Evolutionary conservation across 2,888 invertebrate genomes (phyloP).

Genomic region (Thymelicus lineola): DNA sequence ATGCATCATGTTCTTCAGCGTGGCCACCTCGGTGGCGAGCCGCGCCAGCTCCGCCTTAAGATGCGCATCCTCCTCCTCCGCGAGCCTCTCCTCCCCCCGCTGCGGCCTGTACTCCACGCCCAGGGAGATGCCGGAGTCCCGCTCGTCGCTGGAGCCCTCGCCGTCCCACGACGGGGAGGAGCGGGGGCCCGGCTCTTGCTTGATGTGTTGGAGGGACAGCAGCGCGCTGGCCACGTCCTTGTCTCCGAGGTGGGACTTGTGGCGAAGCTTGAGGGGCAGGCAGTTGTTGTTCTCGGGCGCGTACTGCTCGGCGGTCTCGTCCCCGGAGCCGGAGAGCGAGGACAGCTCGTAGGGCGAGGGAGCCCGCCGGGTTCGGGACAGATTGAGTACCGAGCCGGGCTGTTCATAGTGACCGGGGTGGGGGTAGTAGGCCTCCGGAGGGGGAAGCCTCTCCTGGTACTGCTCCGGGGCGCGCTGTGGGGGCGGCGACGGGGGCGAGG

Average conservation of each 20-base stretch:
- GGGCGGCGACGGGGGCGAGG: conserved; percentile 80
- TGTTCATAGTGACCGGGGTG: conserved; percentile 85
- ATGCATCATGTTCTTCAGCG: conserved; percentile 93
- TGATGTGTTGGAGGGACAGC: conserved; percentile 93
- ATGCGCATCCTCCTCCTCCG: conserved; percentile 88
- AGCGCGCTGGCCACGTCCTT: conserved; percentile 94
- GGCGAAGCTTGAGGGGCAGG: conserved; percentile 95
- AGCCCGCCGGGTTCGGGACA: conserved; percentile 87
- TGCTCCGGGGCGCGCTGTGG: conserved; percentile 83
- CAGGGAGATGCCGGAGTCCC: conserved; percentile 95
- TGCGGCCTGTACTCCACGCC: conserved; percentile 87
- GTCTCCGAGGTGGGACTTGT: conserved; percentile 95
- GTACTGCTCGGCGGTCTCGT: conserved; percentile 79
- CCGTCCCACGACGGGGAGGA: conserved; percentile 95
- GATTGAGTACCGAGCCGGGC: conserved; percentile 89
- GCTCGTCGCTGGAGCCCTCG: conserved; percentile 95
- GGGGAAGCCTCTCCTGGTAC: conserved; percentile 78
- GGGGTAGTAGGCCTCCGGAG: conserved; percentile 78
- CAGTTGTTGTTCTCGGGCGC: conserved; percentile 91
- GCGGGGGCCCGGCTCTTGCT: conserved; percentile 92
- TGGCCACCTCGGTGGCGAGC: conserved; percentile 96
- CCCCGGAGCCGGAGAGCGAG: conserved; percentile 88
- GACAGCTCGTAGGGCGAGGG: conserved; percentile 93
- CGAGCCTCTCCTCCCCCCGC: conserved; percentile 68
- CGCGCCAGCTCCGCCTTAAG: conserved; percentile 94